Base-by-base conservation (phyloP, 2,113 vertebrate genomes). In the Barbus barbus region DNA sequence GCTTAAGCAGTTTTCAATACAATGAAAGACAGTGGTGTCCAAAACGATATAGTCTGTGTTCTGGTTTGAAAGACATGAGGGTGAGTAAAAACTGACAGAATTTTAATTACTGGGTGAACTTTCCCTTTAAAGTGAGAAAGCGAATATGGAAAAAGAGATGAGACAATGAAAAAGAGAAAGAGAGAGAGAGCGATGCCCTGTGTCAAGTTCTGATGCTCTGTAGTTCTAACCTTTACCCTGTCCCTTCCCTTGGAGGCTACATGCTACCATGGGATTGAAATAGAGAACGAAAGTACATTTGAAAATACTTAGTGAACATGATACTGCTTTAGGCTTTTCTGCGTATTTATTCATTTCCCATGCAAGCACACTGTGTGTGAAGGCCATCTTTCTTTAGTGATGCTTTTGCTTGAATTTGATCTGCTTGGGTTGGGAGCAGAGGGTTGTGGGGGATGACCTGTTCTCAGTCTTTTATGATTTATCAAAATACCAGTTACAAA, bases 161-260 rank as follows among this genome's bases (percentile, higher is more conserved):
- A 80, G 78, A 81, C 41, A 81, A 51, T 44, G 58, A 85, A 44
- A 65, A 60, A 80, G 77, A 83, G 22, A 46, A 78, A 28, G 76
- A 12, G n/a, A 26, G 51, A 63, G 26, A 80, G 81, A 84, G 73
- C n/a, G 56, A 84, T 26, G 82, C 79, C 88, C 87, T 91, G 90
- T 92, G 91, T 94, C 91, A 94, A 92, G 92, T 94, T 94, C 91
- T 90, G 87, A 89, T 93, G 92, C 90, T 93, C 92, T 88, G 92
- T 87, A 91, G 89, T 89, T 85, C 78, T 94, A 94, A 94, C 93
- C 93, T 94, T 94, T 94, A 92, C 88, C 92, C 92, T 91, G 89
- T 86, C 91, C 90, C 91, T 89, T 93, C 91, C 91, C 92, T 92
- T 85, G 65, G 46, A 81, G 81, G 93, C 87, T 90, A 93, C 92